Percentiles rank a stretch among this genome's conserved stretches.
Conservation (phyloP, 1,140 invertebrate species). For the Tetranychus cinnabarinus region DNA sequence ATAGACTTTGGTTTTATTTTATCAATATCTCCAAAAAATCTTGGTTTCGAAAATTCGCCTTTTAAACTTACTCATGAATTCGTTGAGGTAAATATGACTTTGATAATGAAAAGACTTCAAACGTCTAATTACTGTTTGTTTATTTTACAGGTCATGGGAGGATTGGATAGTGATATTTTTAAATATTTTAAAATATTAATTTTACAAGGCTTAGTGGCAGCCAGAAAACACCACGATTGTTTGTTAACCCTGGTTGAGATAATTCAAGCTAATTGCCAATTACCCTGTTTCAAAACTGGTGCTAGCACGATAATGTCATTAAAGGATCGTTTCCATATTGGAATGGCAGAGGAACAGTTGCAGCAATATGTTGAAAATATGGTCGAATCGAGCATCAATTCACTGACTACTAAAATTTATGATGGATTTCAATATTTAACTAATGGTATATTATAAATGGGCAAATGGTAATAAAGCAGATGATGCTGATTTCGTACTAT, state of each 20-base stretch:
- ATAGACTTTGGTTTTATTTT: constrained; percentile 99
- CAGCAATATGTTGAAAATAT: constrained; percentile 70
- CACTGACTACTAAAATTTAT: constrained; percentile 88
- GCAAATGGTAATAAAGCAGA: too few species aligned
- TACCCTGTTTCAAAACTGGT: constrained; percentile 79
- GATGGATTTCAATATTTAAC: constrained; percentile 98
- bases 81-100: constrained; percentile 35
- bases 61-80: constrained; percentile 92
- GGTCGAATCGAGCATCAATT: constrained; percentile 80
- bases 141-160: constrained; percentile 71
- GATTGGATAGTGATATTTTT: constrained; percentile 89
- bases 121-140: constrained; percentile 2
- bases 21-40: constrained; percentile 89
- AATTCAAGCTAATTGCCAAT: constrained; percentile 83
- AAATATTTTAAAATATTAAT: constrained; percentile 92
- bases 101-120: not conserved
- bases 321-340: constrained; percentile 78
- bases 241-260: constrained; percentile 87
- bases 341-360: constrained; percentile 81
- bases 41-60: constrained; percentile 84
- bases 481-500: too few species aligned
- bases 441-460: constrained; percentile 59
- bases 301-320: constrained; percentile 59
- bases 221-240: constrained; percentile 88
- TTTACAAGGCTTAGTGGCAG: constrained; percentile 77